phyloP scores from a whole-genome alignment of 2,113 vertebrate genomes.

The Rhabdomys dilectus region DNA sequence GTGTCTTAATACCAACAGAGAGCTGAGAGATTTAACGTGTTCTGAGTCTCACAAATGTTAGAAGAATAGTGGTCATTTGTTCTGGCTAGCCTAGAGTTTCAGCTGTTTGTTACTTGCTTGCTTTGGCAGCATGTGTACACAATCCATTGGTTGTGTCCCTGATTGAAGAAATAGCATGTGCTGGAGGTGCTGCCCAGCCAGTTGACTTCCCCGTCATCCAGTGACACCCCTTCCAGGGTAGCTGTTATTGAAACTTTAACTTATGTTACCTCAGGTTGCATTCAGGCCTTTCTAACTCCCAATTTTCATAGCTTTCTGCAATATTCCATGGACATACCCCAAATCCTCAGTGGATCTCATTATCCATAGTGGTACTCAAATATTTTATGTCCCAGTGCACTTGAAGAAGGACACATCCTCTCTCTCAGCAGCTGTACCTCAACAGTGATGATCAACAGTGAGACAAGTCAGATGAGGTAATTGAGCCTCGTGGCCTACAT shows the following conservation, averaged over 20 bases:
- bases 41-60: constrained; percentile 9
- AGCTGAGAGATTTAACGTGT: constrained; percentile 47
- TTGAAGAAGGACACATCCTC: background rate
- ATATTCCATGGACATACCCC: background rate
- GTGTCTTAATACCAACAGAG: constrained; percentile 29
- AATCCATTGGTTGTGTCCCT: background rate
- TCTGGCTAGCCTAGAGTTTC: background rate
- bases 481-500: background rate
- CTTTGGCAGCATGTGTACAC: background rate
- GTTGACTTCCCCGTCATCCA: background rate
- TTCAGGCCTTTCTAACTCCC: background rate
- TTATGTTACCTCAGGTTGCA: background rate
- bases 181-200: background rate
- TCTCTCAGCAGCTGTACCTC: background rate
- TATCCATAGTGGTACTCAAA: background rate
- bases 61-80: constrained; percentile 45
- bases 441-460: background rate
- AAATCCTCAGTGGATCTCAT: background rate
- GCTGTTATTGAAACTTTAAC: background rate
- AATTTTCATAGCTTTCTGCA: background rate
- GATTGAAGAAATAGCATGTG: background rate
- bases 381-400: background rate
- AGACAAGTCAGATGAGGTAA: background rate
- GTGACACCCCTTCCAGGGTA: background rate
- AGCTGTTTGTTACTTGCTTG: background rate